Evolutionary conservation across 2,113 vertebrate genomes (phyloP).

Genomic region (Scophthalmus maximus): DNA sequence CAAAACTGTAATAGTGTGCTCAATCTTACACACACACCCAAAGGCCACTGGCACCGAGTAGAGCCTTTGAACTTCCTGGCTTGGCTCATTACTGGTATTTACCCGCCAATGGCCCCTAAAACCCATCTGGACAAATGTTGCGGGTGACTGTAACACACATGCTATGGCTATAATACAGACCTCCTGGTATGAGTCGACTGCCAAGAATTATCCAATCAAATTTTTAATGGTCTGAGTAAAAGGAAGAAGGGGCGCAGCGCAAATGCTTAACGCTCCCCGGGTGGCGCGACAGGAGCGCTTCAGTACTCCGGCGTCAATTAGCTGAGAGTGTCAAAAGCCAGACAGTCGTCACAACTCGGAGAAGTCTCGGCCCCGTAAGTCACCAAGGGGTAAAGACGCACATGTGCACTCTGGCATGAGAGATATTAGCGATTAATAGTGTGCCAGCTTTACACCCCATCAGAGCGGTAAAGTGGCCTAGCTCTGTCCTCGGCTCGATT

Average conservation of each 20-base stretch:
- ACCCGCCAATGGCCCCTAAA: slow-evolving; percentile 29
- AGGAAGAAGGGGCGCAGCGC: neutral
- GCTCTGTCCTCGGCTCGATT: slow-evolving; percentile 50
- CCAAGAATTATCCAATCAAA: slow-evolving; percentile 45
- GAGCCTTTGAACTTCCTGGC: slow-evolving; percentile 24
- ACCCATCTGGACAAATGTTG: slow-evolving; percentile 15
- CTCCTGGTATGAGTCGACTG: slow-evolving; percentile 18
- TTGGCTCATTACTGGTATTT: slow-evolving; percentile 52
- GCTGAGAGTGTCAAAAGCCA: slow-evolving; percentile 4
- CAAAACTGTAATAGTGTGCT: slow-evolving; percentile 7
- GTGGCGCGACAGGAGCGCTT: neutral
- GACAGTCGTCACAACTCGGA: neutral
- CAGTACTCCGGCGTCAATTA: slow-evolving; percentile 13
- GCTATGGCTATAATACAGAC: neutral
- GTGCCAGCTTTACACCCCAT: slow-evolving; percentile 47
- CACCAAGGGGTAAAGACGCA: slow-evolving; percentile 9
- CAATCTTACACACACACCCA: slow-evolving; percentile 4
- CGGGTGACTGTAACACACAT: slow-evolving; percentile 1
- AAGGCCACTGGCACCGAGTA: slow-evolving; percentile 31
- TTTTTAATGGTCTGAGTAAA: slow-evolving; percentile 36
- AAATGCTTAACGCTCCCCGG: neutral
- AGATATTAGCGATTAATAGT: slow-evolving; percentile 61
- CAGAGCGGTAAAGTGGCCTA: slow-evolving; percentile 31
- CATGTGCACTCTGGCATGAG: slow-evolving; percentile 11
- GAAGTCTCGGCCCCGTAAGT: neutral